Evolutionary conservation across 2,797 vertebrate genomes (phyloP).

Genomic region (Tokudaia muenninki): DNA sequence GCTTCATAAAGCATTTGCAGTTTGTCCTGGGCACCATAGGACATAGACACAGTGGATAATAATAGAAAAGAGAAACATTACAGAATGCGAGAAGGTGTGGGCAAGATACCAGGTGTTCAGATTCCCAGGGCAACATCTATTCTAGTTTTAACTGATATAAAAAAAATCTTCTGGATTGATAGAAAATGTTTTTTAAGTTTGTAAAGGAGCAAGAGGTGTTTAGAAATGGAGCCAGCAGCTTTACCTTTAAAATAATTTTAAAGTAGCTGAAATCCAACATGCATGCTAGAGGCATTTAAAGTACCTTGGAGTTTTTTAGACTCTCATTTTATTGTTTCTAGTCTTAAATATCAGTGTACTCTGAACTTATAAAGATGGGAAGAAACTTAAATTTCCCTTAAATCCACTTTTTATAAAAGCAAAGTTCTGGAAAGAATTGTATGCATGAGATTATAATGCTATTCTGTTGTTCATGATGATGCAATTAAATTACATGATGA

Average conservation of each 20-base stretch:
- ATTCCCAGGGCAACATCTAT: not conserved
- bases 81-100: not conserved
- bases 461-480: not conserved
- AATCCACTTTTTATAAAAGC: not conserved
- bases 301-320: not conserved
- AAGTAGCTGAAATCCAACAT: not conserved
- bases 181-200: constrained; percentile 48
- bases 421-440: constrained; percentile 22
- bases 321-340: not conserved
- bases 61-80: not conserved
- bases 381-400: not conserved
- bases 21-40: not conserved
- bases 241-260: constrained; percentile 8
- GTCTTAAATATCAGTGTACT: constrained; percentile 21
- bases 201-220: constrained; percentile 13
- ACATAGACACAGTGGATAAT: not conserved
- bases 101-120: constrained; percentile 33
- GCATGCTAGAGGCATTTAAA: not conserved
- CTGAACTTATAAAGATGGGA: constrained; percentile 23
- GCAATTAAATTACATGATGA: not conserved
- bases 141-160: constrained; percentile 59
- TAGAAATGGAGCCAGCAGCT: constrained; percentile 15
- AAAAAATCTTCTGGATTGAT: constrained; percentile 32
- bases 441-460: not conserved
- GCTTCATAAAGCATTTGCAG: not conserved